Evolutionary conservation across 1,140 invertebrate species (phyloP).

Genomic region (Linepithema humile): DNA sequence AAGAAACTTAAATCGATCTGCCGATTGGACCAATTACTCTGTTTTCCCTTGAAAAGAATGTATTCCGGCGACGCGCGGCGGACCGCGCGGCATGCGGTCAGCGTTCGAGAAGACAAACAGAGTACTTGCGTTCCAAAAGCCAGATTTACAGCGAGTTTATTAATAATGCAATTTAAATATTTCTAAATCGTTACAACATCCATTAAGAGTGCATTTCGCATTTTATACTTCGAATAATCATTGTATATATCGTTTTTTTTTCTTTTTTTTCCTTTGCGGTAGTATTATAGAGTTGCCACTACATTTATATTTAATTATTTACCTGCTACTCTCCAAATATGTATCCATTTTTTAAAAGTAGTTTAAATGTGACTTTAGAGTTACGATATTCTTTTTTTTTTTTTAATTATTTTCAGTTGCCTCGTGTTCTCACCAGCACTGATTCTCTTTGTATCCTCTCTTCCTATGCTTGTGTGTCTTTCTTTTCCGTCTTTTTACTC

Average conservation of each 20-base stretch:
- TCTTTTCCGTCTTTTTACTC: background rate
- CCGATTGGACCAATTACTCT: conserved; percentile 58
- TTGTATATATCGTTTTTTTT: conserved; percentile 76
- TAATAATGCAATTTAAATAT: conserved; percentile 78
- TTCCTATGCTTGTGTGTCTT: background rate
- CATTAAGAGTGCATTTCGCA: conserved; percentile 79
- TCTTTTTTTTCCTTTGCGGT: conserved; percentile 70
- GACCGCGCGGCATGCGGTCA: background rate
- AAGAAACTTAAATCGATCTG: conserved; percentile 77
- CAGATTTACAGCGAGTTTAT: conserved; percentile 79
- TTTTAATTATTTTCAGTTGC: conserved; percentile 71
- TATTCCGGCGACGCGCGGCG: background rate
- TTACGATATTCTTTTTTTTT: conserved; percentile 65
- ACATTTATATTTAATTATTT: conserved; percentile 78
- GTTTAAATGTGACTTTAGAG: conserved; percentile 70
- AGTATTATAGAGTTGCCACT: conserved; percentile 81
- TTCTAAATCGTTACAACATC: conserved; percentile 81
- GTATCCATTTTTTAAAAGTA: conserved; percentile 66
- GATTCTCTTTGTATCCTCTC: conserved; percentile 66
- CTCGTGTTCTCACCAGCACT: conserved; percentile 77
- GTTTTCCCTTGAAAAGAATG: background rate
- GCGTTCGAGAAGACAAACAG: background rate
- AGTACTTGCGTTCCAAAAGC: conserved; percentile 37
- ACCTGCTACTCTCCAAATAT: conserved; percentile 79
- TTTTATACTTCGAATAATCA: conserved; percentile 81